phyloP scores from a whole-genome alignment of 2,888 invertebrate genomes.

The Matsumyia berberina region DNA sequence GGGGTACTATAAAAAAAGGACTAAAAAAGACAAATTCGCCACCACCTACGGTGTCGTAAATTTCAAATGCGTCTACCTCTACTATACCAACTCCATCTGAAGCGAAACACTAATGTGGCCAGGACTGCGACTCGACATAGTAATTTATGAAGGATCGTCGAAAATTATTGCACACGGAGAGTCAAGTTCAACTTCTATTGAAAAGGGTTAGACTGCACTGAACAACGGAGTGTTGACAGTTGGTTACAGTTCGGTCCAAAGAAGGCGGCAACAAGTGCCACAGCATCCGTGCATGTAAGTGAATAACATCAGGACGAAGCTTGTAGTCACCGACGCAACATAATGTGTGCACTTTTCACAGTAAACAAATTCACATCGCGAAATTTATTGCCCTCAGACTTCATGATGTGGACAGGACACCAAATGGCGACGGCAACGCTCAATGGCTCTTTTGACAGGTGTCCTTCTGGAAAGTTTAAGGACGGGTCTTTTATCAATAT shows the following conservation, averaged over 20 bases:
- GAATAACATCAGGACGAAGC: constrained; percentile 13
- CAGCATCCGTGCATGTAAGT: constrained; percentile 24
- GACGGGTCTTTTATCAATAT: constrained; percentile 19
- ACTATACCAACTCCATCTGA: constrained; percentile 10
- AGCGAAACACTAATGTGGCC: constrained; percentile 37
- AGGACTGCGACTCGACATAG: constrained; percentile 43
- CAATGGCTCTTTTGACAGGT: constrained; percentile 28
- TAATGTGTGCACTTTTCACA: constrained; percentile 14
- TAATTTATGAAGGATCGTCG: constrained; percentile 70
- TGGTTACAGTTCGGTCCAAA: constrained; percentile 27
- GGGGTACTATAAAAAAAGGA: not conserved
- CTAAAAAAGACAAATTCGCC: constrained; percentile 22
- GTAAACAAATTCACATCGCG: constrained; percentile 29
- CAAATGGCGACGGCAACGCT: constrained; percentile 6
- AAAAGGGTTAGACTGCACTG: constrained; percentile 36
- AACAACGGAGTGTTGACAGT: not conserved
- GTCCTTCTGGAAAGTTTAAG: constrained; percentile 16
- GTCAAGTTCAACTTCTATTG: constrained; percentile 51
- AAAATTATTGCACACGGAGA: constrained; percentile 57
- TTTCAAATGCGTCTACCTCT: constrained; percentile 37
- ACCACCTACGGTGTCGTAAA: constrained; percentile 48
- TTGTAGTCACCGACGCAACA: not conserved
- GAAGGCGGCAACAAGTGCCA: constrained; percentile 47
- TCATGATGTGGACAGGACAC: constrained; percentile 42
- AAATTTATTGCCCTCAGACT: constrained; percentile 55